Evolutionary conservation across 2,113 vertebrate species (phyloP).

Genomic region (Chloropsis cyanopogon): DNA sequence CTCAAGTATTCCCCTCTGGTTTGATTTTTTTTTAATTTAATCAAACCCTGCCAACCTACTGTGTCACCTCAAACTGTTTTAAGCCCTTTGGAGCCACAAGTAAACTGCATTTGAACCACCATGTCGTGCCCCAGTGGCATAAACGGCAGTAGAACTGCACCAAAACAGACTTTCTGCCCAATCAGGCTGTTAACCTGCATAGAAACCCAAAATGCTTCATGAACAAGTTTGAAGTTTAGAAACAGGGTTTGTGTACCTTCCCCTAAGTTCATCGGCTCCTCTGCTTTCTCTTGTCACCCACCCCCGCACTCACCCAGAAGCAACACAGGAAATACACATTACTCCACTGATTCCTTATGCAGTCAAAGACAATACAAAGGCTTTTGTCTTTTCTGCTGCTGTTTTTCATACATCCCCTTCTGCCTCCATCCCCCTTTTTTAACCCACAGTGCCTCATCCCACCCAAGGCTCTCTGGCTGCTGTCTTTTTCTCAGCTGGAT

Average conservation of each 20-base stretch:
- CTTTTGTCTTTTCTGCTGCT: not conserved
- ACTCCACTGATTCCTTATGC: rapidly evolving
- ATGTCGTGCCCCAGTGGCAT: not conserved
- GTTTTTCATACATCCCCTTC: not conserved
- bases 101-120: not conserved
- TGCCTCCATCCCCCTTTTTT: not conserved
- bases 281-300: not conserved
- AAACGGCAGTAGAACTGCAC: rapidly evolving
- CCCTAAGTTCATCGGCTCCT: not conserved
- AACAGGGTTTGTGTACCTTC: not conserved
- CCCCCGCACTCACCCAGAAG: not conserved
- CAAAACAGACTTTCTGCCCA: not conserved
- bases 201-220: not conserved
- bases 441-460: not conserved
- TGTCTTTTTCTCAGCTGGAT: not conserved
- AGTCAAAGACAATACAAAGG: rapidly evolving
- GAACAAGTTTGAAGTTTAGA: not conserved
- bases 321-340: rapidly evolving
- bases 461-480: not conserved
- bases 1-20: not conserved
- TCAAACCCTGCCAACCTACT: not conserved
- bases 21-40: not conserved
- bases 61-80: not conserved
- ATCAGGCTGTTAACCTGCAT: not conserved
- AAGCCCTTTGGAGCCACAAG: not conserved